Conservation (phyloP, 1,140 invertebrate species). For the Neodiprion lecontei region DNA sequence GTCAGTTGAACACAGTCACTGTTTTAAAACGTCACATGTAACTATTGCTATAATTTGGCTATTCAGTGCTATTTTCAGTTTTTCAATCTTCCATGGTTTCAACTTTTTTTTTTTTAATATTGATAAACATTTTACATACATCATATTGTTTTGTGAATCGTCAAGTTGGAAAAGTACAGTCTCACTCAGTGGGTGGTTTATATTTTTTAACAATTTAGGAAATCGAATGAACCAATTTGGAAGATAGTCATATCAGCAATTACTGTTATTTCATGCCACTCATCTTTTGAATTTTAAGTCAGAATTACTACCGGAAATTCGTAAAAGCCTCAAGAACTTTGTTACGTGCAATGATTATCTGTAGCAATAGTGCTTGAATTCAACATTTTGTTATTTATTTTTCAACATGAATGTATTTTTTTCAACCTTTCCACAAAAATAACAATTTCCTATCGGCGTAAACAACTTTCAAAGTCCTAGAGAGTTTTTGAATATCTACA, state of each 20-base stretch:
- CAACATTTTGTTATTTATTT: conserved; percentile 14
- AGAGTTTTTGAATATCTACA: conserved; percentile 28
- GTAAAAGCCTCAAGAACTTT: not conserved
- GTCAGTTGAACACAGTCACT: conserved; percentile 38
- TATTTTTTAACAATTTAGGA: too few species aligned
- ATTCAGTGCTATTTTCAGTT: not conserved
- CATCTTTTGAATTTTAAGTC: not conserved
- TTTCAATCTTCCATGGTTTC: not conserved
- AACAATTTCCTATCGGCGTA: not conserved
- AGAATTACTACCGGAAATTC: not conserved
- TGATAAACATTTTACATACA: too few species aligned
- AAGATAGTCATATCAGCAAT: not conserved
- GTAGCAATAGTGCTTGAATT: not conserved
- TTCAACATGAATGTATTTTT: too few species aligned
- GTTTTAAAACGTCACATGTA: conserved; percentile 37
- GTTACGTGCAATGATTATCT: not conserved
- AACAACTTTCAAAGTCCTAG: not conserved
- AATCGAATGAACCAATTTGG: not conserved
- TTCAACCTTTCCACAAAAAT: not conserved
- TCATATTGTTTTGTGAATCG: too few species aligned
- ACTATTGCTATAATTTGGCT: conserved; percentile 38
- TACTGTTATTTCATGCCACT: not conserved
- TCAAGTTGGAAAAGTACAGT: too few species aligned
- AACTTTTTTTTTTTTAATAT: too few species aligned
- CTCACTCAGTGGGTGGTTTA: too few species aligned